Percentiles rank a stretch among this genome's conserved stretches.
Conservation (phyloP, 2,113 vertebrate species). For the Mugil cephalus region DNA sequence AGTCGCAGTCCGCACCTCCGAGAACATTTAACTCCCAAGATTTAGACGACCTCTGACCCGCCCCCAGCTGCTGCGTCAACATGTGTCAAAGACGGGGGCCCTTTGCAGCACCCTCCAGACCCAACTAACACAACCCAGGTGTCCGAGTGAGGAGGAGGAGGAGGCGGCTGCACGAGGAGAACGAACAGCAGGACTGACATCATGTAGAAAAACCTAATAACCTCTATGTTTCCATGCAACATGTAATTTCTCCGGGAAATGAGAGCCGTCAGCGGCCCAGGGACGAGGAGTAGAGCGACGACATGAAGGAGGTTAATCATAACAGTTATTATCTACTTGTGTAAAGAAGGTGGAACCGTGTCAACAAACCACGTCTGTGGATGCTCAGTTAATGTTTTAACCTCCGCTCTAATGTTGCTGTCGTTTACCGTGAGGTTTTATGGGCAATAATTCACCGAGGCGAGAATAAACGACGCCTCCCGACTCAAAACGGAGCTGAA, state of each 20-base stretch:
- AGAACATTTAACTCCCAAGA: background rate
- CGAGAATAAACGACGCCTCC: too few relatives aligned
- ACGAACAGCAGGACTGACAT: constrained; percentile 14
- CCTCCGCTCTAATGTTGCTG: too few relatives aligned
- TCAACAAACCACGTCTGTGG: too few relatives aligned
- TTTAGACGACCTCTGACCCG: constrained; percentile 47
- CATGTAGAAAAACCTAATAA: constrained; percentile 1
- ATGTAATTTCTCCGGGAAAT: constrained; percentile 28
- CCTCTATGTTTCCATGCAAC: constrained; percentile 20
- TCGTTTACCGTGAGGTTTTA: too few relatives aligned
- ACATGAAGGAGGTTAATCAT: background rate
- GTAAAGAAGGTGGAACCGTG: background rate
- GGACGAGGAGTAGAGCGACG: background rate
- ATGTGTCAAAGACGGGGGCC: constrained; percentile 36
- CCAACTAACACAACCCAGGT: constrained; percentile 18
- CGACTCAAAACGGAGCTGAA: too few relatives aligned
- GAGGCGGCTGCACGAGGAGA: constrained; percentile 38
- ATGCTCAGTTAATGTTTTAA: too few relatives aligned
- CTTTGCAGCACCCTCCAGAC: constrained; percentile 43
- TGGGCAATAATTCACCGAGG: too few relatives aligned
- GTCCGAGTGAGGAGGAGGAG: too few relatives aligned
- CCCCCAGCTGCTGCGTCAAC: constrained; percentile 44
- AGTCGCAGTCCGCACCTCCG: background rate
- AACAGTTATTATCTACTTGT: background rate
- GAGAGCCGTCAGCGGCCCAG: constrained; percentile 12